These are phyloP conservation scores for Rutpela maculata DNA, from an alignment of 2,888 invertebrate species.

Conservation along the genomic window DNA sequence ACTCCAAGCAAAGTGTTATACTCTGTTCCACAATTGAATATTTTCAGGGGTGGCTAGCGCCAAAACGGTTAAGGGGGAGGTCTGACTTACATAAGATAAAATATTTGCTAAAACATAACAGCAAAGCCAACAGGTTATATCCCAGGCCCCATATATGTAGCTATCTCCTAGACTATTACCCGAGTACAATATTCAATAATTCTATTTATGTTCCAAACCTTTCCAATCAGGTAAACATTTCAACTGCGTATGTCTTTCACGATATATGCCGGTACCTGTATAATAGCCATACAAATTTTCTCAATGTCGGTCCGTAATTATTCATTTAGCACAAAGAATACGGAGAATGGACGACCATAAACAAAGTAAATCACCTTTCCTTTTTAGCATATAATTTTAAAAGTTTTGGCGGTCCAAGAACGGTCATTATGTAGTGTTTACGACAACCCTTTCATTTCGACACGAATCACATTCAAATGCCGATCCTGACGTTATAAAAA, in stretches of 20 bases:
- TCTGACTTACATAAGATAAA: too few species aligned
- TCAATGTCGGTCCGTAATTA: constrained; percentile 5
- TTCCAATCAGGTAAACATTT: too few species aligned
- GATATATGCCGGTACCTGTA: not conserved
- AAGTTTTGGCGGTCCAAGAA: constrained; percentile 17
- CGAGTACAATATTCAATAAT: too few species aligned
- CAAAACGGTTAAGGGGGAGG: too few species aligned
- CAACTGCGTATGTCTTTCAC: not conserved
- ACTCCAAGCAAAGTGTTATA: too few species aligned
- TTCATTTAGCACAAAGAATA: constrained; percentile 8
- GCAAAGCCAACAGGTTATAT: too few species aligned
- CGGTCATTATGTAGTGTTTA: constrained; percentile 19
- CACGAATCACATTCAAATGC: constrained; percentile 7
- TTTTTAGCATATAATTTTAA: constrained; percentile 14
- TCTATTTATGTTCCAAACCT: too few species aligned
- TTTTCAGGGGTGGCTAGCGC: too few species aligned
- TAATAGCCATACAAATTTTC: not conserved
- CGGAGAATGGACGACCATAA: not conserved
- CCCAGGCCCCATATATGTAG: too few species aligned
- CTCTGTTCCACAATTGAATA: too few species aligned
- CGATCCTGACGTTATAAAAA: not conserved
- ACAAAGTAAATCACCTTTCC: not conserved
- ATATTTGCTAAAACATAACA: too few species aligned
- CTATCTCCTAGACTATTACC: too few species aligned
- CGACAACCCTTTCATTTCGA: constrained; percentile 21